Percentiles rank a stretch among this genome's conserved stretches.
phyloP scores from a whole-genome alignment of 2,113 vertebrate species.

The Thinocorus orbignyianus region DNA sequence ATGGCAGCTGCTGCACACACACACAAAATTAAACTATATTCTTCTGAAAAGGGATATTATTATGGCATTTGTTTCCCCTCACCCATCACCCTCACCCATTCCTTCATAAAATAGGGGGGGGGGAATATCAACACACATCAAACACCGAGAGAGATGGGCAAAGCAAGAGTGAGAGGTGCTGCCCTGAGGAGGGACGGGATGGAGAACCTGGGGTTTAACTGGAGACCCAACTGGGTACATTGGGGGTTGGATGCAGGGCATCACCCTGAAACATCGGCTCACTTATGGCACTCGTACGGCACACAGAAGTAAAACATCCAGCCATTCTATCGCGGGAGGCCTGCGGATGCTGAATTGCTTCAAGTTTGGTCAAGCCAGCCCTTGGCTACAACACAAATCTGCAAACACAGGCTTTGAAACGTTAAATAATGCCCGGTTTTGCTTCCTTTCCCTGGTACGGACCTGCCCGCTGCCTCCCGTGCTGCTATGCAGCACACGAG shows the following conservation, averaged over 20 bases:
- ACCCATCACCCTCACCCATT: slow-evolving; percentile 48
- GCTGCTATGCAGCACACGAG: neutral
- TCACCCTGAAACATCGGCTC: neutral
- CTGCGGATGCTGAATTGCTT: neutral
- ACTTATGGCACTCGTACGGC: rapidly evolving
- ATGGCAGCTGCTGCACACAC: slow-evolving; percentile 70
- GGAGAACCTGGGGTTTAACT: neutral
- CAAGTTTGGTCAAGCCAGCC: neutral
- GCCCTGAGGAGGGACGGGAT: neutral
- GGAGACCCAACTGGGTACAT: neutral
- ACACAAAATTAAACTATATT: slow-evolving; percentile 69
- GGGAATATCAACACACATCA: slow-evolving; percentile 22
- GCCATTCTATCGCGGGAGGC: neutral
- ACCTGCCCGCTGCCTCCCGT: neutral
- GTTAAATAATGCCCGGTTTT: neutral
- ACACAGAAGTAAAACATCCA: neutral
- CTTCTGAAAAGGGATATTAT: slow-evolving; percentile 66
- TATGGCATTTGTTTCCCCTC: slow-evolving; percentile 61
- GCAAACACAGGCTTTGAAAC: rapidly evolving
- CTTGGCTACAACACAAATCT: neutral
- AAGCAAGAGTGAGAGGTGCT: neutral
- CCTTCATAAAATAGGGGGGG: slow-evolving; percentile 26
- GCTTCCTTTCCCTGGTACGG: rapidly evolving
- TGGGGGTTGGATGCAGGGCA: neutral
- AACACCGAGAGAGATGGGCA: neutral